These are phyloP conservation scores for Hippocampus zosterae DNA, from an alignment of 2,113 vertebrate species.

Conservation along the genomic window DNA sequence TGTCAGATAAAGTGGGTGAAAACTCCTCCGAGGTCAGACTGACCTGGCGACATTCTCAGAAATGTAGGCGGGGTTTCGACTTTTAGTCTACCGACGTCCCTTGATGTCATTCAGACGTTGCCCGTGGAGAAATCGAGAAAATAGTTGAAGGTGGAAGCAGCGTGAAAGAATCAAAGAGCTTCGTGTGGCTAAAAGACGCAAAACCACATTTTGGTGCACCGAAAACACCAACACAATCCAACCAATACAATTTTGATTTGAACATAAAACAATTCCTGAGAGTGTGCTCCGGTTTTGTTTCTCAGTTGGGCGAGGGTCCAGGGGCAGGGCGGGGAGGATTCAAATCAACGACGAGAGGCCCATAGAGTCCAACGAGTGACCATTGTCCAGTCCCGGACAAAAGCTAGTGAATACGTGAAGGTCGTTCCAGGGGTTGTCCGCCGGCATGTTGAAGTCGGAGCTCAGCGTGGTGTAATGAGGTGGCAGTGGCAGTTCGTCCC, in stretches of 20 bases:
- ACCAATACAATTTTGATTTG: not conserved
- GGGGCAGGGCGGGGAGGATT: not conserved
- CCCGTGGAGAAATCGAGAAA: not conserved
- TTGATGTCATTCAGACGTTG: not conserved
- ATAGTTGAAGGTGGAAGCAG: not conserved
- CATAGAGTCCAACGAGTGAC: slow-evolving; percentile 29
- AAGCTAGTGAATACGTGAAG: not conserved
- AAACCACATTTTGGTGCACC: not conserved
- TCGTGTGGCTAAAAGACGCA: not conserved
- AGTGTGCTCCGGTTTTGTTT: not conserved
- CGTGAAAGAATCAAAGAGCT: not conserved
- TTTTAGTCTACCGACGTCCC: not conserved
- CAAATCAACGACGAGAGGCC: not conserved
- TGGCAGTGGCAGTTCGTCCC: slow-evolving; percentile 18
- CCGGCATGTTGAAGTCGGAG: not conserved
- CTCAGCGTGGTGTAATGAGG: slow-evolving; percentile 42
- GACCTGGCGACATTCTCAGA: not conserved
- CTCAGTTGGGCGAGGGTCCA: not conserved
- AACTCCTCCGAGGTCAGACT: not conserved
- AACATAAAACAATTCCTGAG: not conserved
- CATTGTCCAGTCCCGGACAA: slow-evolving; percentile 1
- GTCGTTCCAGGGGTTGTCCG: slow-evolving; percentile 9
- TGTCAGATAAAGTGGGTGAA: not conserved
- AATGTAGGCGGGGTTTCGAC: not conserved
- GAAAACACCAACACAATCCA: not conserved